Evolutionary conservation across 2,797 vertebrate species (phyloP).

Genomic region (Myripristis jacobus): DNA sequence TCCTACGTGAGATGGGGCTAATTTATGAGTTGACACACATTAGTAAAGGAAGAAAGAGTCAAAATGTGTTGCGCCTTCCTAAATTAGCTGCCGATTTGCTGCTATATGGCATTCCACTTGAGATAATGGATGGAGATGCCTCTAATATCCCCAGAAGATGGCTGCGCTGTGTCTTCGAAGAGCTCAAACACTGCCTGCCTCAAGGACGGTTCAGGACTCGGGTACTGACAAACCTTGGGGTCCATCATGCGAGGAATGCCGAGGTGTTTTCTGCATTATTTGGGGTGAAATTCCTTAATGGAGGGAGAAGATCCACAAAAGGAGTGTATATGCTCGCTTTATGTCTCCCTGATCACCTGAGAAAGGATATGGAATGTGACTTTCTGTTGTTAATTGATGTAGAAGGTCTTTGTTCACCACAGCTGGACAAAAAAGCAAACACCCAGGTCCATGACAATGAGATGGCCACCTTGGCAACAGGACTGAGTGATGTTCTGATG

Average conservation of each 20-base stretch:
- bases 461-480: constrained; percentile 79
- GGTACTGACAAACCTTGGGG: constrained; percentile 81
- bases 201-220: constrained; percentile 70
- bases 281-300: constrained; percentile 81
- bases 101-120: constrained; percentile 84
- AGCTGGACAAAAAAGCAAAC: constrained; percentile 36
- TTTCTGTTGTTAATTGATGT: constrained; percentile 77
- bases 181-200: constrained; percentile 81
- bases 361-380: constrained; percentile 78
- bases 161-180: constrained; percentile 82
- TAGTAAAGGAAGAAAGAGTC: constrained; percentile 58
- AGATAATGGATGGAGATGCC: constrained; percentile 86
- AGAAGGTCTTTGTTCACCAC: constrained; percentile 70
- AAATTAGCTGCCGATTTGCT: constrained; percentile 83
- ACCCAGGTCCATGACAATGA: constrained; percentile 67
- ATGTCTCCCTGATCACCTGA: constrained; percentile 72
- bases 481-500: constrained; percentile 79
- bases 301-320: constrained; percentile 59
- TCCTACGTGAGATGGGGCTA: constrained; percentile 87
- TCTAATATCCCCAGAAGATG: constrained; percentile 83
- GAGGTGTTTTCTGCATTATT: constrained; percentile 78
- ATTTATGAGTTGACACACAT: constrained; percentile 84
- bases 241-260: constrained; percentile 68
- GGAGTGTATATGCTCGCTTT: constrained; percentile 75
- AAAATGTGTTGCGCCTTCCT: constrained; percentile 81